phyloP scores from a whole-genome alignment of 2,888 invertebrate genomes.

The Desoria tigrina region DNA sequence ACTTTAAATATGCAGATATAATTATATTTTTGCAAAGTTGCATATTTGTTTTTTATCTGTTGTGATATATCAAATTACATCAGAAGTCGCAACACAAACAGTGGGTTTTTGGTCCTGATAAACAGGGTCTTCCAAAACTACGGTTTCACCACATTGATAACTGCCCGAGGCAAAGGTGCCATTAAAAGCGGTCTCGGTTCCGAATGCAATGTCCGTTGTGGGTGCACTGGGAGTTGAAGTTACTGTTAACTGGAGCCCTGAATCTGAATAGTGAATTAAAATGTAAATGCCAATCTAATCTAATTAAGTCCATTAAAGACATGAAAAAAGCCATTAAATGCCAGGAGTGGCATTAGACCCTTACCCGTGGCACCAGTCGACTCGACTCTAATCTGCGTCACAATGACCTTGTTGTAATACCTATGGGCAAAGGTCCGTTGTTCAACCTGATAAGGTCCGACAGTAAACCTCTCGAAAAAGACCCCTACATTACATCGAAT shows the following conservation, averaged over 20 bases:
- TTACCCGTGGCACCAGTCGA: no score
- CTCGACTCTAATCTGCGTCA: slow-evolving; percentile 40
- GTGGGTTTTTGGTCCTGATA: slow-evolving; percentile 38
- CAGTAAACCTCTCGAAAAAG: slow-evolving; percentile 36
- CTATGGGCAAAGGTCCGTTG: slow-evolving; percentile 51
- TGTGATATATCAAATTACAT: no score
- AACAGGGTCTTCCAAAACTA: slow-evolving; percentile 43
- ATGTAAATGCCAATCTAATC: no score
- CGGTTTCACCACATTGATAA: slow-evolving; percentile 41
- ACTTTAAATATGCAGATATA: no score
- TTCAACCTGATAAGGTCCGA: slow-evolving; percentile 36
- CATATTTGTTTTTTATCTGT: no score
- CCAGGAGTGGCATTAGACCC: no score
- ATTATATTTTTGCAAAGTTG: no score
- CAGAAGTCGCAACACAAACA: slow-evolving; percentile 40
- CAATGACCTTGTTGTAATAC: slow-evolving; percentile 43
- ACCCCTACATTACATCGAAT: slow-evolving; percentile 33
- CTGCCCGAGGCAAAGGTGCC: slow-evolving; percentile 6
- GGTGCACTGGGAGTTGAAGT: slow-evolving; percentile 11
- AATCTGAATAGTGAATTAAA: no score
- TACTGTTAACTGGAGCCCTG: background rate
- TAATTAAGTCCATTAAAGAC: no score
- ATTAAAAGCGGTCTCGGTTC: slow-evolving; percentile 28
- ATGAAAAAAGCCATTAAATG: no score
- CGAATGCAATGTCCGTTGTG: slow-evolving; percentile 44